A percentile compares a stretch with the other conserved stretches of the same genome.
phyloP scores from a whole-genome alignment of 2,113 vertebrate genomes.

The Chloropsis cyanopogon region DNA sequence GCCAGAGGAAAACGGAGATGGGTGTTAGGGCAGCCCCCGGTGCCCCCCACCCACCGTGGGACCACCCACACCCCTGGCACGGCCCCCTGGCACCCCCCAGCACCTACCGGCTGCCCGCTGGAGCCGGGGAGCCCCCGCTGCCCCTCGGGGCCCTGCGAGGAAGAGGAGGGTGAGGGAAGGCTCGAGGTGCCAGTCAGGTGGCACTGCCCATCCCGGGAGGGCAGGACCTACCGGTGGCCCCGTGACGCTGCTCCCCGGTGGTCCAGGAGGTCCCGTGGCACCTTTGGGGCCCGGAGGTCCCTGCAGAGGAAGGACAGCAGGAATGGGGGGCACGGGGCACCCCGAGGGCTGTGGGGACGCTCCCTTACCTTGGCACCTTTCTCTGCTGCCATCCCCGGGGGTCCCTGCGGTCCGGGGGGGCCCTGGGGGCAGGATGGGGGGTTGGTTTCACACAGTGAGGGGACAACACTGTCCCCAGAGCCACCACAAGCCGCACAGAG shows the following conservation, averaged over 20 bases:
- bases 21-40: neutral
- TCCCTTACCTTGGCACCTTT: slow-evolving; percentile 81
- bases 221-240: slow-evolving; percentile 79
- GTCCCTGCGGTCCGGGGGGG: slow-evolving; percentile 76
- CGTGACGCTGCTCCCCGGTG: slow-evolving; percentile 60
- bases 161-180: neutral
- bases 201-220: fast-evolving
- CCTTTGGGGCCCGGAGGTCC: slow-evolving; percentile 77
- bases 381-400: slow-evolving; percentile 53
- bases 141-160: slow-evolving; percentile 63
- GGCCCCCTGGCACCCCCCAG: fast-evolving
- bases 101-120: slow-evolving; percentile 66
- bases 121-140: slow-evolving; percentile 58
- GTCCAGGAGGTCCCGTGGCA: slow-evolving; percentile 77
- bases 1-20: slow-evolving; percentile 28
- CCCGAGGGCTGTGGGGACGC: neutral
- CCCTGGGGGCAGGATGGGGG: slow-evolving; percentile 68
- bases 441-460: fast-evolving
- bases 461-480: neutral
- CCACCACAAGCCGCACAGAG: fast-evolving
- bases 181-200: fast-evolving
- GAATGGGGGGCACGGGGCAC: neutral
- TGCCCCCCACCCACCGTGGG: neutral
- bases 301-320: slow-evolving; percentile 40
- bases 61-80: neutral